These are phyloP conservation scores for Machimus rusticus DNA, from an alignment of 2,888 invertebrate genomes.

Conservation along the genomic window DNA sequence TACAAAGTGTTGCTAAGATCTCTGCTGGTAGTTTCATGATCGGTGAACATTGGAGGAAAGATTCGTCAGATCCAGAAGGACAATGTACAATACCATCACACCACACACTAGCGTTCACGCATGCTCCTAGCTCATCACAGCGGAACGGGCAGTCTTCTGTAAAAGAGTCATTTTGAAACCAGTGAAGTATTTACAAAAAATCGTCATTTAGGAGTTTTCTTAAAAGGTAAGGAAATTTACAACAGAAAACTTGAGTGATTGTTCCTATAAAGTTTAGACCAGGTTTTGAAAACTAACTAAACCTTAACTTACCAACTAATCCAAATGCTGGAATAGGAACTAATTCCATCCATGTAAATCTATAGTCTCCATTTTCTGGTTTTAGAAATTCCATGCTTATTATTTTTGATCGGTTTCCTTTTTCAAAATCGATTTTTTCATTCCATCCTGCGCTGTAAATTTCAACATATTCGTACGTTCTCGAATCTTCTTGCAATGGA, in stretches of 20 bases:
- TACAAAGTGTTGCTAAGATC: slow-evolving; percentile 70
- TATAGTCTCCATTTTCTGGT: slow-evolving; percentile 76
- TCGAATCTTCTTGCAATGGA: slow-evolving; percentile 65
- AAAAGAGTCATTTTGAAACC: slow-evolving; percentile 53
- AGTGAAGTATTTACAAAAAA: background rate
- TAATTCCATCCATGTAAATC: slow-evolving; percentile 84
- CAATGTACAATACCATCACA: slow-evolving; percentile 82
- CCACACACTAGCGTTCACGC: slow-evolving; percentile 81
- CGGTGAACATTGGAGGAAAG: slow-evolving; percentile 80
- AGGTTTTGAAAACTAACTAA: too few relatives aligned
- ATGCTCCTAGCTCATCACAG: slow-evolving; percentile 82
- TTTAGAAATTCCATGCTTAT: slow-evolving; percentile 83
- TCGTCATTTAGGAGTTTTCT: background rate
- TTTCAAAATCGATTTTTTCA: slow-evolving; percentile 66
- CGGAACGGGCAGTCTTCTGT: slow-evolving; percentile 77
- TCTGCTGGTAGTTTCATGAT: slow-evolving; percentile 79
- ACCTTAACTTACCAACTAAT: slow-evolving; percentile 57
- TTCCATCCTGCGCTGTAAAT: slow-evolving; percentile 88
- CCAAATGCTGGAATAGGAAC: slow-evolving; percentile 65
- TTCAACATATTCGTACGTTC: slow-evolving; percentile 74
- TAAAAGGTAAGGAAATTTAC: background rate
- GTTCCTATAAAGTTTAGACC: too few relatives aligned
- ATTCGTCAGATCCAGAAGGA: slow-evolving; percentile 81
- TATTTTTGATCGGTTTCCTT: slow-evolving; percentile 69
- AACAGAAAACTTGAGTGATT: too few relatives aligned